Base-by-base conservation (phyloP, 2,797 vertebrate genomes). In the Rhinogobio ventralis region DNA sequence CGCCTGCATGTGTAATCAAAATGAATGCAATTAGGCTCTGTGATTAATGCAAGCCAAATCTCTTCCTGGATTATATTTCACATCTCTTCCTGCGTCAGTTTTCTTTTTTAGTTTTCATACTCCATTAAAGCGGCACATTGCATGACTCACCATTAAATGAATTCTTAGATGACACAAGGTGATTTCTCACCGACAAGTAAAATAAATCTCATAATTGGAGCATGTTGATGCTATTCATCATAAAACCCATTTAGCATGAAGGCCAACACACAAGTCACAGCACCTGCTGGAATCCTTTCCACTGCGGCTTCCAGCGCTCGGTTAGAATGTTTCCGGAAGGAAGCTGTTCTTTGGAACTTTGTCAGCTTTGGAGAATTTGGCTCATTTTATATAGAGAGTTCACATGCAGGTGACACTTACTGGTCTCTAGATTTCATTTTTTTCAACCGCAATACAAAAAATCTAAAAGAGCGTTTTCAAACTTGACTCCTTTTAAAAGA, bases 191-290 rank as follows among this genome's bases (percentile, higher is more conserved):
- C 23, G 57, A 85, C 49, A 45, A 68, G 67, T 69, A 51, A 73
- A 87, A 85, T 83, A 85, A 87, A 88, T 83, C 84, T 73, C 45
- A 33, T 81, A 87, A 88, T 85, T 77, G 77, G 71, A 19, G 68
- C 72, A 49, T 33, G 53, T 72, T 76, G 30, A 60, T 67, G 33
- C 79, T 13, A 82, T 88, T 74, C 42, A 79, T 88, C 76, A 85
- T 23, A 19, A 76, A 78, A 84, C 15, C 36, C 74, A 81, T 84
- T 84, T 73, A 73, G 42, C 30, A 73, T 33, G 72, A 78, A 73
- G 49, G 39, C n/a, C 72, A 57, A 60, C 36, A 36, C 28, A 78
- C 33, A 64, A 64, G 57, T 53, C 60, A 49, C 30, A 30, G 66
- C 77, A 88, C 87, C 83, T 85, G 85, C 46, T 79, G 78, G 53